These are phyloP conservation scores for Brachyalestes nurse DNA, from an alignment of 2,797 vertebrate species.

Conservation along the genomic window DNA sequence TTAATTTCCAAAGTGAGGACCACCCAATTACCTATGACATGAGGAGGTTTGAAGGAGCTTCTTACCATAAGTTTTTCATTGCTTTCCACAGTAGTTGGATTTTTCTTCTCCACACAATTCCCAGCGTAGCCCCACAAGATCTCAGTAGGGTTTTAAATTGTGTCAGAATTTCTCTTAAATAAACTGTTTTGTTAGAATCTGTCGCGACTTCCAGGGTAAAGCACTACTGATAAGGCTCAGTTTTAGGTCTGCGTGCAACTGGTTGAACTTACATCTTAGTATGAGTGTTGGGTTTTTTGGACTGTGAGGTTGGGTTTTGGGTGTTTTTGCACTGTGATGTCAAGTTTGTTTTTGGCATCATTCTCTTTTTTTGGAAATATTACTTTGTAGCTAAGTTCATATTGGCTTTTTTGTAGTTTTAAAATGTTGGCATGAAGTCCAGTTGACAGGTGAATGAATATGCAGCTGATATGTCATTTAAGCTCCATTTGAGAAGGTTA, in stretches of 20 bases:
- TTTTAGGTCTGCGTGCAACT: neutral
- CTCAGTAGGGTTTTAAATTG: no score
- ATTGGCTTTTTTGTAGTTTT: neutral
- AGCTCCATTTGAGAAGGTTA: conserved; percentile 33
- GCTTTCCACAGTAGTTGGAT: no score
- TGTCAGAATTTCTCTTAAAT: no score
- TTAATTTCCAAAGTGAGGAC: no score
- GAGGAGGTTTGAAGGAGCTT: no score
- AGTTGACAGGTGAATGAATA: conserved; percentile 12
- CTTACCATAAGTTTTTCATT: no score
- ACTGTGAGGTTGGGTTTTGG: neutral
- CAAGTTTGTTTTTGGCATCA: neutral
- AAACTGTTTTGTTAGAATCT: no score
- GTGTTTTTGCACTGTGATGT: neutral
- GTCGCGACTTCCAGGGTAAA: neutral
- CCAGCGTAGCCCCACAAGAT: no score
- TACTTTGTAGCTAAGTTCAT: neutral
- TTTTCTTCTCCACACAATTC: no score
- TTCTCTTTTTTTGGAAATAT: neutral
- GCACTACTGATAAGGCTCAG: neutral
- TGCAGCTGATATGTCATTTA: conserved; percentile 26
- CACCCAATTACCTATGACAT: no score
- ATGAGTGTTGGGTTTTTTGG: neutral
- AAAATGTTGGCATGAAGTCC: neutral
- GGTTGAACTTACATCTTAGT: neutral